Evolutionary conservation across 2,797 vertebrate species (phyloP).

Genomic region (Nothura maculosa): DNA sequence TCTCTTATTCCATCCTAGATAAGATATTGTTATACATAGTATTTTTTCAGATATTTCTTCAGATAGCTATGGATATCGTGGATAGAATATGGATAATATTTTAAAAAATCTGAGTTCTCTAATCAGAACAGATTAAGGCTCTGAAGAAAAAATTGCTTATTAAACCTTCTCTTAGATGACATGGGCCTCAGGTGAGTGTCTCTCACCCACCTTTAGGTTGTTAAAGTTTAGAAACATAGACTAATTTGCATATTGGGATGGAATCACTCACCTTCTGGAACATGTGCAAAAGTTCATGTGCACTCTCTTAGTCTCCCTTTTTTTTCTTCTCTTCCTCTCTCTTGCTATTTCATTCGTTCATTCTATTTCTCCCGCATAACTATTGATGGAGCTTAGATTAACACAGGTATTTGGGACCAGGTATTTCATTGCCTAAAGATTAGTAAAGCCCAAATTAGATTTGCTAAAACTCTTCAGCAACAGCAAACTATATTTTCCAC

Average conservation of each 20-base stretch:
- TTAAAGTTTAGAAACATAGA: not conserved
- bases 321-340: too few species aligned
- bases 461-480: not conserved
- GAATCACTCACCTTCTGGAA: not conserved
- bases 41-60: not conserved
- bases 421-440: not conserved
- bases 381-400: not conserved
- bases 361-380: not conserved
- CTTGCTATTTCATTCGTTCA: not conserved
- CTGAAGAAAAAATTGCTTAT: not conserved
- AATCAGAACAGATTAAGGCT: not conserved
- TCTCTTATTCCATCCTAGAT: not conserved
- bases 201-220: not conserved
- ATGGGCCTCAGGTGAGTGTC: not conserved
- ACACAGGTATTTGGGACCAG: not conserved
- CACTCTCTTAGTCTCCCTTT: too few species aligned
- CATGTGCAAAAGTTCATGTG: too few species aligned
- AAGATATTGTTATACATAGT: not conserved
- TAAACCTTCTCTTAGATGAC: not conserved
- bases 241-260: not conserved
- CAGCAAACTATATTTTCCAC: not conserved
- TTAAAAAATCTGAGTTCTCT: not conserved
- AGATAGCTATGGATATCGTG: not conserved
- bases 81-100: not conserved
- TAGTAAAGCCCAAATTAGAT: not conserved